These are phyloP conservation scores for Mus caroli DNA, from an alignment of 2,797 vertebrate genomes.

Conservation along the genomic window DNA sequence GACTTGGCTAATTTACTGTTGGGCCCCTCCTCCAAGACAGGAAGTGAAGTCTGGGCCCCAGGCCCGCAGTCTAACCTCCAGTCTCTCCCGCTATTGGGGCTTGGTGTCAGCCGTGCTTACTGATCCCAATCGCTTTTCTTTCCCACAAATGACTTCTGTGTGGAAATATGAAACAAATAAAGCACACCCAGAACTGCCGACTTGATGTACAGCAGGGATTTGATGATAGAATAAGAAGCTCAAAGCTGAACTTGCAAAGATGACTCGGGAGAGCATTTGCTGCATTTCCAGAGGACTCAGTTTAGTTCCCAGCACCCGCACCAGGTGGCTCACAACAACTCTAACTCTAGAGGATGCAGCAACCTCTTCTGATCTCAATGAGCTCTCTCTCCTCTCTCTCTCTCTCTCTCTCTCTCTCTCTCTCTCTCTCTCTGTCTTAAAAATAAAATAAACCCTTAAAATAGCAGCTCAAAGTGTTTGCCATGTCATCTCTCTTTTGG, in stretches of 20 bases:
- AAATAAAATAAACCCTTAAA: neutral
- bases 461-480: neutral
- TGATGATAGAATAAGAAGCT: neutral
- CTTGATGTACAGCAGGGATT: neutral
- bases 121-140: conserved; percentile 4
- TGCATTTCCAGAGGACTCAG: neutral
- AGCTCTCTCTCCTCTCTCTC: too few species aligned
- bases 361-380: neutral
- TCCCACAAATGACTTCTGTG: neutral
- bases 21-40: neutral
- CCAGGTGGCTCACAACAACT: neutral
- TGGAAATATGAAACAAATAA: neutral
- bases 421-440: too few species aligned
- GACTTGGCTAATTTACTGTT: neutral
- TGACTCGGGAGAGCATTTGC: neutral
- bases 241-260: neutral
- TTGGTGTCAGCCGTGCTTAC: neutral
- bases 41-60: neutral
- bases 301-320: too few species aligned
- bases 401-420: too few species aligned
- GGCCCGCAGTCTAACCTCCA: neutral
- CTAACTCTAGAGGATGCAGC: neutral
- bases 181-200: neutral
- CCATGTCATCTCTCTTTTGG: neutral
- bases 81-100: neutral